Conservation (phyloP, 2,888 invertebrate genomes). For the Eulithis testata region DNA sequence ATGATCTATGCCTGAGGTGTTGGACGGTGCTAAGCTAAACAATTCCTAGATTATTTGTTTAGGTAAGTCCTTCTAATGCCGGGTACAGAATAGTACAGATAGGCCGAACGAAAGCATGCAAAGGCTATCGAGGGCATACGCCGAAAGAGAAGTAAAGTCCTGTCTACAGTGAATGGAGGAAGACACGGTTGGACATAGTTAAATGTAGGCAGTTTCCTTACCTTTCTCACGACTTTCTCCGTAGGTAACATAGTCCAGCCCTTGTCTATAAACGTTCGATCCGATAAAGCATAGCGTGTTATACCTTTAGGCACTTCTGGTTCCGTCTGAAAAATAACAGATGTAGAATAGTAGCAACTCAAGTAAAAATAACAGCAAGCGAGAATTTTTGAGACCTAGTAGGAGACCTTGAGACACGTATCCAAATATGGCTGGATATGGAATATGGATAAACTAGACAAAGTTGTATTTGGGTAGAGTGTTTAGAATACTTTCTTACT, state of each 20-base stretch:
- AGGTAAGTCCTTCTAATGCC: no score
- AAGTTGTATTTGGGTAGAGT: not conserved
- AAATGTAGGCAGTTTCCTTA: slow-evolving; percentile 37
- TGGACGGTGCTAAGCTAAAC: no score
- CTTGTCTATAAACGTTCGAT: slow-evolving; percentile 73
- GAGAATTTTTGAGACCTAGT: not conserved
- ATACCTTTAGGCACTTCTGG: slow-evolving; percentile 59
- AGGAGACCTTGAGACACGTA: no score
- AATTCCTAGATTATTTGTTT: no score
- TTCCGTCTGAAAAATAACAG: slow-evolving; percentile 53
- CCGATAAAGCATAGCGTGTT: slow-evolving; percentile 68
- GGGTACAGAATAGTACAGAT: no score
- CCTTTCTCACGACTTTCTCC: slow-evolving; percentile 77
- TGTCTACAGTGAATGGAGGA: no score
- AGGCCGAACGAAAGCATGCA: no score
- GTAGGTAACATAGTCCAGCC: slow-evolving; percentile 79
- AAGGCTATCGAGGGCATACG: no score
- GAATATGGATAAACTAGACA: not conserved
- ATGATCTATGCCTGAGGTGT: no score
- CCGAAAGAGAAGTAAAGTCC: no score
- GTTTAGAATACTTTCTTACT: slow-evolving; percentile 9
- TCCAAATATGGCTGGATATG: no score
- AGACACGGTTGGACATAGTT: no score
- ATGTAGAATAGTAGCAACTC: not conserved
- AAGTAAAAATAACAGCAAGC: not conserved